phyloP scores from a whole-genome alignment of 2,888 invertebrate genomes.

The Boloria euphrosyne region DNA sequence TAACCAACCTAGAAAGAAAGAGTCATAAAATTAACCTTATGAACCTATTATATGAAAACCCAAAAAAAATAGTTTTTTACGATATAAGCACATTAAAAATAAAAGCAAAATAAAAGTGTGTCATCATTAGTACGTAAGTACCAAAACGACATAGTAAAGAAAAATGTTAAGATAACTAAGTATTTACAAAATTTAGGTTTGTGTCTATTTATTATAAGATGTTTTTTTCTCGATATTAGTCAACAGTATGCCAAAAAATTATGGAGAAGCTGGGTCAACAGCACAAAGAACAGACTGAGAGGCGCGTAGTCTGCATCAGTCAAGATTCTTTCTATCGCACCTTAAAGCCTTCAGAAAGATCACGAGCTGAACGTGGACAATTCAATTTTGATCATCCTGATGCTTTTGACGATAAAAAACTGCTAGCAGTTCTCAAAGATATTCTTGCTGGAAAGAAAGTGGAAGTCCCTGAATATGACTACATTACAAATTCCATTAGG shows the following conservation, averaged over 20 bases:
- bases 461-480: slow-evolving; percentile 96
- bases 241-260: slow-evolving; percentile 98
- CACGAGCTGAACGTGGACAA: slow-evolving; percentile 92
- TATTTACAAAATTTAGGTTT: background rate
- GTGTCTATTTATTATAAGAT: background rate
- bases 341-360: slow-evolving; percentile 89
- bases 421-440: slow-evolving; percentile 89
- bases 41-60: too few relatives aligned
- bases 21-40: too few relatives aligned
- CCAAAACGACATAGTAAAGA: too few relatives aligned
- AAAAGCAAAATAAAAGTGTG: too few relatives aligned
- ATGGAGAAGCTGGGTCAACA: slow-evolving; percentile 98
- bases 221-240: slow-evolving; percentile 78
- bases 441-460: slow-evolving; percentile 94
- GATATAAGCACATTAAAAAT: too few relatives aligned
- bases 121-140: too few relatives aligned
- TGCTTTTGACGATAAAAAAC: slow-evolving; percentile 95
- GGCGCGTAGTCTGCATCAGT: slow-evolving; percentile 96
- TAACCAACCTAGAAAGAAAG: too few relatives aligned
- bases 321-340: slow-evolving; percentile 98
- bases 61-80: too few relatives aligned
- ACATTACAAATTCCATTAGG: slow-evolving; percentile 92
- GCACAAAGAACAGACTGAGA: slow-evolving; percentile 92
- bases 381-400: slow-evolving; percentile 99
- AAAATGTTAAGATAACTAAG: background rate